Percentiles rank a stretch among this genome's conserved stretches.
These are phyloP conservation scores for Lacerta viridis DNA, from an alignment of 2,797 vertebrate species.

Conservation along the genomic window DNA sequence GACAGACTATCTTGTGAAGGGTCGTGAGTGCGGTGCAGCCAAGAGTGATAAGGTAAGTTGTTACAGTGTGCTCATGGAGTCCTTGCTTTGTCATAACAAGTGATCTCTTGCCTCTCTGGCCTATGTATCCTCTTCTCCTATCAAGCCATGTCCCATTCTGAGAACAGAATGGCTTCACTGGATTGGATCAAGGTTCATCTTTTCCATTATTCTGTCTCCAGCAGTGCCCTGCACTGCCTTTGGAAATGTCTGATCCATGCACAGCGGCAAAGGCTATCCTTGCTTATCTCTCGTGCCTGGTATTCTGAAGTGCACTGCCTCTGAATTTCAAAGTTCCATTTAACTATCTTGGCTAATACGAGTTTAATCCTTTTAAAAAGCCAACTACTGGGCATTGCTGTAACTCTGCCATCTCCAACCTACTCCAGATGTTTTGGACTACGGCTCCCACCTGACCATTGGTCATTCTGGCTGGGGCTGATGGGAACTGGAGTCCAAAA, in stretches of 20 bases:
- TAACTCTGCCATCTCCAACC: too few relatives aligned
- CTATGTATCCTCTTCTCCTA: background rate
- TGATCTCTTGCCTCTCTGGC: background rate
- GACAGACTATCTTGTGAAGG: slow-evolving; percentile 93
- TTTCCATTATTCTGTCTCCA: background rate
- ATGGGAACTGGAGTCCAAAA: too few relatives aligned
- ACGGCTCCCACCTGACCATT: too few relatives aligned
- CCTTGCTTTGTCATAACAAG: background rate
- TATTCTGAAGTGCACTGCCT: background rate
- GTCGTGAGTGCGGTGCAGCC: slow-evolving; percentile 91
- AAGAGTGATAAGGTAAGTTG: slow-evolving; percentile 92
- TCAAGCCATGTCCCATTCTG: background rate
- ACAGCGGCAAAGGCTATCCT: background rate
- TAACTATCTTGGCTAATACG: background rate
- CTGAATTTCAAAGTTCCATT: background rate
- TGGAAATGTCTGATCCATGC: background rate
- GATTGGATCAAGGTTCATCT: background rate
- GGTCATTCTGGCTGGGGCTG: too few relatives aligned
- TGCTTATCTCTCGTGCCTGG: background rate
- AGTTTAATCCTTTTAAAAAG: background rate
- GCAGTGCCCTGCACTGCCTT: background rate
- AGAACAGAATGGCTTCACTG: background rate
- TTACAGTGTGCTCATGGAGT: background rate
- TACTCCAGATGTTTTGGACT: too few relatives aligned
- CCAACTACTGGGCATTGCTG: background rate